Evolutionary conservation across 2,797 vertebrate species (phyloP), one percentile per base, ranked within the genome.

Genomic region (Cygnus olor): DNA sequence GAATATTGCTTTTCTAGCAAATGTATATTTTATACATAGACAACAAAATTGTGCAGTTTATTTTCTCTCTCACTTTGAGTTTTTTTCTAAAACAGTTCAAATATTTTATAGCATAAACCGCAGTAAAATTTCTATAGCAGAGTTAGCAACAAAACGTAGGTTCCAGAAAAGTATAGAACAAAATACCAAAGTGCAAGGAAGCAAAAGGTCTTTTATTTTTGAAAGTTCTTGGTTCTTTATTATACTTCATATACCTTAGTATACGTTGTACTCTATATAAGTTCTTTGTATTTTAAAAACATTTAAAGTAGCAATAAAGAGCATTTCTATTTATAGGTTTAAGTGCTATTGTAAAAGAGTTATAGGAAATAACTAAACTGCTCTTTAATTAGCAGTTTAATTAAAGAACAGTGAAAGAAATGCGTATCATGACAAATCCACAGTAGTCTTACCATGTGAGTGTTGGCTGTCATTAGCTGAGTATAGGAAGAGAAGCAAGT

Each of bases 401-500:
- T 97, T 95, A 96, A 97, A 94, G 95, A 97, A 97, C 96, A 97
- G 76, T 94, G 92, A 94, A 91, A 92, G 86, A 97, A 96, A 97
- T 94, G 98, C 97, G 93, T 95, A 97, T 97, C 95, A 98, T 97
- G 98, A 98, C 97, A 98, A 98, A 99, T 94, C 96, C 96, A 95
- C 96, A 97, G 95, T 97, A 97, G 97, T 98, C 99, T 99, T 99
- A 99, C 99, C 99, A 99, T 99, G 98, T 99, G 98, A 97, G 99
- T 99, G 99, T 98, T 99, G 99, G 98, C 98, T 98, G 99, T 99
- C 99, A 99, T 98, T 98, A 99, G 98, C 99, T 99, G 99, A 98
- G 98, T 98, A 98, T 98, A 98, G 98, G 98, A 98, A 98, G 98
- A 99, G 98, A 98, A 98, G 98, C 98, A 98, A 97, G 97, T 95